Evolutionary conservation across 1,140 invertebrate genomes (phyloP).

Genomic region (Riptortus pedestris): DNA sequence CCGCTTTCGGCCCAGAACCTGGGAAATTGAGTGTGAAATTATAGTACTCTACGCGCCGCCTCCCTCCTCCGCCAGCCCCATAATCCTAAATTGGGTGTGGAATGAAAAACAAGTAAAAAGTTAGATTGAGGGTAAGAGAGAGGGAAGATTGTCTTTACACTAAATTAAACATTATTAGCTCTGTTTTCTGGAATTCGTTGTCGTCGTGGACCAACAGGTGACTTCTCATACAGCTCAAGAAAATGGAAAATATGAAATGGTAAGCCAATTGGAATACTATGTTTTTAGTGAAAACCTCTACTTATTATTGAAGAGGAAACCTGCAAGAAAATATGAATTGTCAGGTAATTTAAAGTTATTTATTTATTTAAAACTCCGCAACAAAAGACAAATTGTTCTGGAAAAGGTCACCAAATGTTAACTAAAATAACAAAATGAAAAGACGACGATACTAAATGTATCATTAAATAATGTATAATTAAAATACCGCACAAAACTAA

Average conservation of each 20-base stretch:
- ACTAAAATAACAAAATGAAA: too few species aligned
- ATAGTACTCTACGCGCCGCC: neutral
- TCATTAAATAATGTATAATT: too few species aligned
- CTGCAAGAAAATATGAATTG: neutral
- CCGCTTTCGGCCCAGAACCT: neutral
- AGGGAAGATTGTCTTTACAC: neutral
- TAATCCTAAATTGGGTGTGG: neutral
- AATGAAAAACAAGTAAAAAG: neutral
- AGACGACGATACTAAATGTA: too few species aligned
- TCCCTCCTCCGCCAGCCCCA: neutral
- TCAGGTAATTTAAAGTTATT: too few species aligned
- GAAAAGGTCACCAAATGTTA: too few species aligned
- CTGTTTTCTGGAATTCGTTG: neutral
- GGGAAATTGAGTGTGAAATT: neutral
- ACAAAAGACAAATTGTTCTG: too few species aligned
- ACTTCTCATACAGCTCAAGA: neutral
- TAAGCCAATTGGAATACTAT: neutral
- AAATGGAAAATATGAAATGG: neutral
- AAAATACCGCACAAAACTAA: too few species aligned
- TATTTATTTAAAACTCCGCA: too few species aligned
- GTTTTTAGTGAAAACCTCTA: neutral
- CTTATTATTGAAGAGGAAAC: neutral
- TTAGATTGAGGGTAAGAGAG: neutral
- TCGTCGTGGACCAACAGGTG: neutral
- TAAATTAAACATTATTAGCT: neutral